Conservation (phyloP, 2,888 invertebrate species). For the Periphyllus acericola region DNA sequence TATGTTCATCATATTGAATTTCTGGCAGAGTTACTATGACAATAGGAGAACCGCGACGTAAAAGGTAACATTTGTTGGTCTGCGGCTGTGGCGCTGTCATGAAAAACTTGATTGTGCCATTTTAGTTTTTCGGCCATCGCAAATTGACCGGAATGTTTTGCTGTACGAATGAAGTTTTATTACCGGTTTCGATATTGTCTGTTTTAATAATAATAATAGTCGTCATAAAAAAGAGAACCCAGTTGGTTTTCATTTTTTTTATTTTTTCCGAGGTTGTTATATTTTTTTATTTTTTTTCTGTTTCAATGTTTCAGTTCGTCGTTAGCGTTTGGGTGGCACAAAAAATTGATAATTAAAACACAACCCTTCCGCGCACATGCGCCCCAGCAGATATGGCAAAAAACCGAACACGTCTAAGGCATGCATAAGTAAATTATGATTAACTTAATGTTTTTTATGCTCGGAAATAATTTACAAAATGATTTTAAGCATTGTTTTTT, state of each 20-base stretch:
- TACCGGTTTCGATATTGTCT: neutral
- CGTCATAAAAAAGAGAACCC: neutral
- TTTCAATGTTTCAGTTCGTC: neutral
- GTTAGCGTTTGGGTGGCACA: conserved; percentile 5
- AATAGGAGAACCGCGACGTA: neutral
- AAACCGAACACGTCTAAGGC: neutral
- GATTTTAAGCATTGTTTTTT: neutral
- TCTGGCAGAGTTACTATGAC: neutral
- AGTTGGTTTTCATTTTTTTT: neutral
- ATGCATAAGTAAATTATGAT: conserved; percentile 2
- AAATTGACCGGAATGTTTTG: neutral
- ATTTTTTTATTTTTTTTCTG: neutral
- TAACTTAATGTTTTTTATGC: conserved; percentile 27
- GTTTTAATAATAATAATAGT: neutral
- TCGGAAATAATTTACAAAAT: neutral
- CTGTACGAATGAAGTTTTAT: neutral
- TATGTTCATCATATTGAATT: neutral
- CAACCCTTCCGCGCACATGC: neutral
- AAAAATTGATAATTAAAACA: conserved; percentile 25
- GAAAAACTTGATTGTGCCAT: conserved; percentile 5
- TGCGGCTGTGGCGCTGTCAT: neutral
- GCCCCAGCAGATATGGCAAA: neutral
- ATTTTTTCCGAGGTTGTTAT: neutral
- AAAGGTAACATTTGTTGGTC: neutral
- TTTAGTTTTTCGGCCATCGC: neutral